Base-by-base conservation (phyloP, 1,140 invertebrate species). In the Drosophila mayri region DNA sequence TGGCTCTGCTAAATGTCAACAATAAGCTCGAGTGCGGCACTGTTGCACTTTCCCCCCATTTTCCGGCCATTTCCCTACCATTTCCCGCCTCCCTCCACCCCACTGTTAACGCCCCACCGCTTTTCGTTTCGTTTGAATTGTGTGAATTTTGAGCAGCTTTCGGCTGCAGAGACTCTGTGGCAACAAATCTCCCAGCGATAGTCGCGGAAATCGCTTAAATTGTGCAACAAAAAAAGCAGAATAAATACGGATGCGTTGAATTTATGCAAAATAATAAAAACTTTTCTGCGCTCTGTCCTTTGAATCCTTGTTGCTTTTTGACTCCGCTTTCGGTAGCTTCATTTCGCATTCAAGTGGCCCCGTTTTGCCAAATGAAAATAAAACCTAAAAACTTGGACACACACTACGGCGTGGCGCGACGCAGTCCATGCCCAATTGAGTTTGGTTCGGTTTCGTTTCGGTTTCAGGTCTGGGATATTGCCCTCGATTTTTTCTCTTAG, bases 341-440 rank as follows among this genome's bases (percentile, higher is more conserved):
- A 88, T 88, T 88, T 77, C 68, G 85, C 77, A 88, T 88, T 88
- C 84, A 90, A 88, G 76, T 90, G 84, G 84, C 80, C 85, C 80
- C 80, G 71, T 88, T 87, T 80, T 65, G 30, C 72, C 73, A 86
- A 86, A 83, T 67, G 57, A 82, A 76, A 79, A 67, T 77, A 74
- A 87, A 88, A 52, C 81, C 63, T 25, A 44, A 70, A 74, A 72
- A 83, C 65, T 71, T 72, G 58, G 54, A 67, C 49, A 55, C 60
- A 44, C 58, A 43, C 10, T 18, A 20, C 18, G 41, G 41, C 25
- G 16, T 54, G 76, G 59, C 25, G 16, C 58, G 76, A 55, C 38
- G n/a, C 44, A 25, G 67, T 73, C 66, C 61, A 88, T 67, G 84
- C 66, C 85, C 84, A 83, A 87, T 87, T 87, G 84, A 87, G 52